A percentile compares a stretch with the other conserved stretches of the same genome.
Evolutionary conservation across 2,888 invertebrate species (phyloP).

Genomic region (Epiblema foenella): DNA sequence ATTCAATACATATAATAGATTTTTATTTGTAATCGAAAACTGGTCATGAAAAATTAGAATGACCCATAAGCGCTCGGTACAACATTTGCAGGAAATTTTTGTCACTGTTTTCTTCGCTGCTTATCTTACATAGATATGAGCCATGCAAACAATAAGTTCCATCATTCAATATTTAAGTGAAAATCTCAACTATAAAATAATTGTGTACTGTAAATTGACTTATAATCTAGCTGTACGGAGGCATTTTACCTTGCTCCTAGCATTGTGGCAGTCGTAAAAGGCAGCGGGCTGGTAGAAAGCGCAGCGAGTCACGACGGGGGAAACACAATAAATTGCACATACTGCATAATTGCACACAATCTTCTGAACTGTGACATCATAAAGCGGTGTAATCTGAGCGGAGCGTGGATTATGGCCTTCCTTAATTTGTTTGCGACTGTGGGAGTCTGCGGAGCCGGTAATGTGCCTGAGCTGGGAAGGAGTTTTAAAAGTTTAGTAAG

Average conservation of each 20-base stretch:
- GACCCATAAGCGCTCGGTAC: too few relatives aligned
- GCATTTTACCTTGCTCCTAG: conserved; percentile 14
- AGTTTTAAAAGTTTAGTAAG: too few relatives aligned
- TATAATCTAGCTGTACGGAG: conserved; percentile 20
- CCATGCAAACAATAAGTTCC: neutral
- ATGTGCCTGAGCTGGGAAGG: neutral
- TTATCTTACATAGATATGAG: neutral
- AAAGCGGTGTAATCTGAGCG: conserved; percentile 35
- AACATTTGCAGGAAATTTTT: neutral
- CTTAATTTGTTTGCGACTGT: conserved; percentile 41
- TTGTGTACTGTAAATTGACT: conserved; percentile 26
- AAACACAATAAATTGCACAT: conserved; percentile 45
- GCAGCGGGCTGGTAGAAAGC: conserved; percentile 40
- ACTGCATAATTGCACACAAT: conserved; percentile 43
- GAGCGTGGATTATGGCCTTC: conserved; percentile 36
- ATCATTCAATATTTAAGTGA: conserved; percentile 13
- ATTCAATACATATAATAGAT: too few relatives aligned
- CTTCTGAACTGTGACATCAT: conserved; percentile 45
- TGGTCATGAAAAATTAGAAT: too few relatives aligned
- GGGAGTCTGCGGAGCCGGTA: conserved; percentile 25
- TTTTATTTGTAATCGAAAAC: too few relatives aligned
- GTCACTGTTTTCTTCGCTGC: conserved; percentile 1
- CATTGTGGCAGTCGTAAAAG: conserved; percentile 32
- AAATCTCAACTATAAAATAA: conserved; percentile 23
- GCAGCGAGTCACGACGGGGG: conserved; percentile 41